These are phyloP conservation scores for Chrysolina oricalcia DNA, from an alignment of 2,888 invertebrate genomes.

Conservation along the genomic window DNA sequence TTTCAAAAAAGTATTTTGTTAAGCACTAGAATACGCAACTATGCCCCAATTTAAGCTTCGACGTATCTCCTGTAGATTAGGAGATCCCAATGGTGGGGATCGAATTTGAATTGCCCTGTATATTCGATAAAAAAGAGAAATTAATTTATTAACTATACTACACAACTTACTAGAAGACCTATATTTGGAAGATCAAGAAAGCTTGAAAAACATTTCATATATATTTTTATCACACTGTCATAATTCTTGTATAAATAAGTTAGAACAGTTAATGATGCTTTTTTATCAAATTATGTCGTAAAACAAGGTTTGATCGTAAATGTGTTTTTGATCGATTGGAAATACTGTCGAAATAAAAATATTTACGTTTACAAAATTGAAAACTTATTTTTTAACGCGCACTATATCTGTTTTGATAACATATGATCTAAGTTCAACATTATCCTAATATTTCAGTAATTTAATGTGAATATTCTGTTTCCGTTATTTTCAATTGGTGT, in stretches of 20 bases:
- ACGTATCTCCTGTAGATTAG: no score
- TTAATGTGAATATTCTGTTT: background rate
- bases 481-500: no score
- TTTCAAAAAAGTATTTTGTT: no score
- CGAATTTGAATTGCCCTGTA: no score
- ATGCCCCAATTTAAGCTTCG: no score
- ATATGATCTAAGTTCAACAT: background rate
- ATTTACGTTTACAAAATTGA: slow-evolving; percentile 4
- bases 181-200: slow-evolving; percentile 43
- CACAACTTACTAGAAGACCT: slow-evolving; percentile 31
- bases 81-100: no score
- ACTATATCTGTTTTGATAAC: background rate
- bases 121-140: slow-evolving; percentile 33
- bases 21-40: no score
- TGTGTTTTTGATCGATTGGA: slow-evolving; percentile 36
- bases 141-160: slow-evolving; percentile 36
- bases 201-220: slow-evolving; percentile 44
- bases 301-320: slow-evolving; percentile 29
- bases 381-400: slow-evolving; percentile 4
- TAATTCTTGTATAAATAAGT: slow-evolving; percentile 28
- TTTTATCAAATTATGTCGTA: slow-evolving; percentile 32
- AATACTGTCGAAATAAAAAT: slow-evolving; percentile 28
- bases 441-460: background rate
- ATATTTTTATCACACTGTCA: slow-evolving; percentile 43
- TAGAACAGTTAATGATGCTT: slow-evolving; percentile 27